phyloP scores from a whole-genome alignment of 2,797 vertebrate genomes.

The Smutsia gigantea region DNA sequence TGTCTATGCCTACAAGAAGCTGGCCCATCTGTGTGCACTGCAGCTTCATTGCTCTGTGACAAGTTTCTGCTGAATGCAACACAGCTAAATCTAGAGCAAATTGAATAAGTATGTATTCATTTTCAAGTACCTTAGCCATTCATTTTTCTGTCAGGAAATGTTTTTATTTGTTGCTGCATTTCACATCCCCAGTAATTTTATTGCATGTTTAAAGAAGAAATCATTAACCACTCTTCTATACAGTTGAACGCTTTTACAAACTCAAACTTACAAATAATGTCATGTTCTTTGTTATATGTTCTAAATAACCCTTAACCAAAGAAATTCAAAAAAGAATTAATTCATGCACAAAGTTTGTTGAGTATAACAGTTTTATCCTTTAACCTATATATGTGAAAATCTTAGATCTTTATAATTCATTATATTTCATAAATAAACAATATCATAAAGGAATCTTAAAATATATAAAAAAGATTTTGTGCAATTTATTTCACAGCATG shows the following conservation, averaged over 20 bases:
- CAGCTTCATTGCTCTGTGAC: conserved; percentile 48
- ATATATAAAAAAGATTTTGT: neutral
- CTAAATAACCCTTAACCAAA: neutral
- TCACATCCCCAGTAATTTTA: conserved; percentile 7
- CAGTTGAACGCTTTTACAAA: neutral
- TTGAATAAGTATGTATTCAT: neutral
- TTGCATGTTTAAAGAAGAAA: conserved; percentile 40
- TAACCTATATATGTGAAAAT: neutral
- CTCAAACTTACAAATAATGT: conserved; percentile 14
- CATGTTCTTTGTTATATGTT: conserved; percentile 34
- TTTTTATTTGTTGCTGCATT: conserved; percentile 44
- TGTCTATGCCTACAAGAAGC: conserved; percentile 58
- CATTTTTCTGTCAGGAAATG: conserved; percentile 49
- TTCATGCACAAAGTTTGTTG: neutral
- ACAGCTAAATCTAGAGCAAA: conserved; percentile 67
- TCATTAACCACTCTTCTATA: neutral
- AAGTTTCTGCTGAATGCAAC: conserved; percentile 67
- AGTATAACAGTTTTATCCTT: neutral
- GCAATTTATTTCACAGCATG: neutral
- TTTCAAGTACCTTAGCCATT: conserved; percentile 69
- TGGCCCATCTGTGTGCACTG: conserved; percentile 66
- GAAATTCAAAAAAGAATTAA: conserved; percentile 1
- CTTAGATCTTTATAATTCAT: neutral
- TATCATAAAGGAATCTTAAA: neutral
- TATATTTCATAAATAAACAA: neutral